Evolutionary conservation across 2,797 vertebrate species (phyloP).

Genomic region (Discoglossus pictus): DNA sequence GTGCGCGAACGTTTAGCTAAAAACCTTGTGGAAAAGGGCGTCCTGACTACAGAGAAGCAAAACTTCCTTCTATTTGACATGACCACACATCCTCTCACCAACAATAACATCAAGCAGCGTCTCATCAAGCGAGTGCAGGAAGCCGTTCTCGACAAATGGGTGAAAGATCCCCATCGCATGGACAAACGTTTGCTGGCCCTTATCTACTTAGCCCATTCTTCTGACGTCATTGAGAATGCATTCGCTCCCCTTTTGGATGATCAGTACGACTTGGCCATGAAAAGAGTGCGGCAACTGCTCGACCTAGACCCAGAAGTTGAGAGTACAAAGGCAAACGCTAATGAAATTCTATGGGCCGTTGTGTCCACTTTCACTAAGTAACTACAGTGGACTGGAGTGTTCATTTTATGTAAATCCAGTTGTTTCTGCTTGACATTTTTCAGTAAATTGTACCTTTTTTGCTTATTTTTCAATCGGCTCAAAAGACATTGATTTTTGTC

Average conservation of each 20-base stretch:
- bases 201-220: constrained; percentile 92
- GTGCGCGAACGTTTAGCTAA: constrained; percentile 92
- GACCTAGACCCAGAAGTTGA: constrained; percentile 94
- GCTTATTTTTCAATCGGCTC: constrained; percentile 59
- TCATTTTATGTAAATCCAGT: constrained; percentile 57
- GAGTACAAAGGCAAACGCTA: constrained; percentile 85
- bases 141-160: constrained; percentile 92
- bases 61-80: constrained; percentile 97
- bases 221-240: constrained; percentile 93
- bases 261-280: constrained; percentile 95
- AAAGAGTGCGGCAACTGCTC: constrained; percentile 89
- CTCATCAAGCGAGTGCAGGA: constrained; percentile 96
- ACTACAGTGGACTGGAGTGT: constrained; percentile 59
- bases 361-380: constrained; percentile 95
- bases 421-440: constrained; percentile 64
- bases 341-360: constrained; percentile 92
- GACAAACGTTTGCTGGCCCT: constrained; percentile 92
- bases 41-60: constrained; percentile 95
- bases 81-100: constrained; percentile 94
- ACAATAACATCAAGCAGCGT: constrained; percentile 93
- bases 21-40: constrained; percentile 94
- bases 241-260: constrained; percentile 92
- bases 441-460: constrained; percentile 68
- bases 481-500: constrained; percentile 55
- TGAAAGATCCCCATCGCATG: constrained; percentile 94